Conservation (phyloP, 1,140 invertebrate species). For the Wasmannia auropunctata region DNA sequence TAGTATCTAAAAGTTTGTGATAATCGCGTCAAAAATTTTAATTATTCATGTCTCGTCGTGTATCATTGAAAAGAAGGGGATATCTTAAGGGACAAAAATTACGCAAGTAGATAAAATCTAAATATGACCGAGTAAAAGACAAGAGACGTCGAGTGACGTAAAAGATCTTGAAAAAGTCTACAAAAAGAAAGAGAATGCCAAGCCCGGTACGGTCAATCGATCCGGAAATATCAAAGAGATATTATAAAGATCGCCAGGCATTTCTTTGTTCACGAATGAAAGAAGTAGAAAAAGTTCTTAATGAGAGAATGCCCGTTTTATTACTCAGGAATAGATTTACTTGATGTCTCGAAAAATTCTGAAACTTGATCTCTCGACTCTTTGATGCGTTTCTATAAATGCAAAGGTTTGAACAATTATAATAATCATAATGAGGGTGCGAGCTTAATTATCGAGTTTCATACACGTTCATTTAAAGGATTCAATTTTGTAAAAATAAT, state of each 20-base stretch:
- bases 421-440: not conserved
- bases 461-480: not conserved
- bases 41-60: not conserved
- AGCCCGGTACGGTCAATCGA: slow-evolving; percentile 9
- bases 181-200: not conserved
- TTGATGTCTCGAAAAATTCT: slow-evolving; percentile 23
- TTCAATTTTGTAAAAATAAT: not conserved
- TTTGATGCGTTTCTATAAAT: slow-evolving; percentile 33
- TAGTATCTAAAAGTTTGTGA: not conserved
- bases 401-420: slow-evolving; percentile 29
- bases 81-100: not conserved
- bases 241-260: slow-evolving; percentile 38
- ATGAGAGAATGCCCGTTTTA: slow-evolving; percentile 13
- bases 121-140: not conserved
- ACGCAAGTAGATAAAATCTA: slow-evolving; percentile 11
- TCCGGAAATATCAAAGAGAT: slow-evolving; percentile 51
- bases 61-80: not conserved
- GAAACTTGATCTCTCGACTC: not conserved
- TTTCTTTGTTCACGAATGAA: not conserved
- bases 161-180: slow-evolving; percentile 13
- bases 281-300: slow-evolving; percentile 24
- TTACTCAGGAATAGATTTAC: not conserved
- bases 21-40: not conserved
- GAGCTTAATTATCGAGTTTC: not conserved
- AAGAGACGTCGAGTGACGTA: slow-evolving; percentile 3